phyloP scores from a whole-genome alignment of 2,888 invertebrate genomes.

The Netelia fuscicornis region DNA sequence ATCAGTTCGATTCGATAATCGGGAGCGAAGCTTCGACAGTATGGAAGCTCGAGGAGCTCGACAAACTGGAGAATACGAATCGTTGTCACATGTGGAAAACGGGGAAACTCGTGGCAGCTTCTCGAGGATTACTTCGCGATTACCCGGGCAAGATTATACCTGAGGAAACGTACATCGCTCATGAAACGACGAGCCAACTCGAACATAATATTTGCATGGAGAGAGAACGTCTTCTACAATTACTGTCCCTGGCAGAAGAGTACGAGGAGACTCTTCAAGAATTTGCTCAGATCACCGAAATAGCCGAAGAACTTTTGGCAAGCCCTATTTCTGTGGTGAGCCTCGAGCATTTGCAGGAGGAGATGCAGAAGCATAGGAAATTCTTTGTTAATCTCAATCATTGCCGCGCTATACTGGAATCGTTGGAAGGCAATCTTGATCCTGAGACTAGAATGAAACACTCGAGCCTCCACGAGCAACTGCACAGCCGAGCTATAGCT shows the following conservation, averaged over 20 bases:
- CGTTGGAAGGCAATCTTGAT: conserved; percentile 93
- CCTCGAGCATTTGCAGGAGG: conserved; percentile 93
- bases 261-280: conserved; percentile 95
- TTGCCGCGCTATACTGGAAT: conserved; percentile 94
- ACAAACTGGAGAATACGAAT: conserved; percentile 89
- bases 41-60: conserved; percentile 89
- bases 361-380: conserved; percentile 95
- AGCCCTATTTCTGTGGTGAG: conserved; percentile 91
- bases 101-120: conserved; percentile 88
- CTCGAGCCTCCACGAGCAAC: conserved; percentile 90
- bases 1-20: conserved; percentile 86
- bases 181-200: conserved; percentile 89
- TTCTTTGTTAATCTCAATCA: conserved; percentile 96
- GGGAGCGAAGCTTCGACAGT: conserved; percentile 89
- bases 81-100: conserved; percentile 88
- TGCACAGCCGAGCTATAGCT: conserved; percentile 91
- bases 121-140: conserved; percentile 88
- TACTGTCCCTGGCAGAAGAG: conserved; percentile 92
- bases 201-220: conserved; percentile 90
- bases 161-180: conserved; percentile 88
- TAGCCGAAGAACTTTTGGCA: conserved; percentile 93
- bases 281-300: conserved; percentile 93
- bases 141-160: conserved; percentile 91
- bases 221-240: conserved; percentile 91
- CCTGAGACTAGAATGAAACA: conserved; percentile 91